Evolutionary conservation across 2,888 invertebrate genomes (phyloP).

Genomic region (Rhamphomyia laevipes): DNA sequence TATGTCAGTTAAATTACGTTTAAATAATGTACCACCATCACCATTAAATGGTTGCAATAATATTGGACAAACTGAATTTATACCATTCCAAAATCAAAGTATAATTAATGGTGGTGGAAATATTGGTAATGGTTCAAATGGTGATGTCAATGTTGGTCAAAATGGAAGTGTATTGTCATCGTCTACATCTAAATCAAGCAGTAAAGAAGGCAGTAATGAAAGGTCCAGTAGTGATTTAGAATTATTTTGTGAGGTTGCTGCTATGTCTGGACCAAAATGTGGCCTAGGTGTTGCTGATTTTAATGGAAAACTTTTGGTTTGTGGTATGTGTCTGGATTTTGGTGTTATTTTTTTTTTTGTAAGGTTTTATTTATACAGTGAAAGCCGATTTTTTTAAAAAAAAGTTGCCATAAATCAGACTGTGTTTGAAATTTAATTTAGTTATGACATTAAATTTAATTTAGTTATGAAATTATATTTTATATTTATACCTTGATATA

Average conservation of each 20-base stretch:
- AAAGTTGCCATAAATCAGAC: no score
- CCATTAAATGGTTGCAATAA: slow-evolving; percentile 29
- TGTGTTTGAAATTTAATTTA: no score
- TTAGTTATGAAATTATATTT: no score
- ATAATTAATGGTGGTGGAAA: slow-evolving; percentile 11
- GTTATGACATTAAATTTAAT: no score
- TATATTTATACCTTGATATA: no score
- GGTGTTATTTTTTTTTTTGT: slow-evolving; percentile 22
- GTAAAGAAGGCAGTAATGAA: not conserved
- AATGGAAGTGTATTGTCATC: slow-evolving; percentile 3
- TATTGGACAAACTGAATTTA: slow-evolving; percentile 29
- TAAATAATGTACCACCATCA: slow-evolving; percentile 37
- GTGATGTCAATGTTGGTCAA: not conserved
- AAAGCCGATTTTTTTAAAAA: no score
- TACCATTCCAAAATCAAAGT: slow-evolving; percentile 23
- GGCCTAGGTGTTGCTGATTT: slow-evolving; percentile 64
- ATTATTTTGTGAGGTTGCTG: slow-evolving; percentile 44
- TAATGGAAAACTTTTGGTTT: slow-evolving; percentile 59
- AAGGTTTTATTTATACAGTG: slow-evolving; percentile 9
- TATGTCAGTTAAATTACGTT: slow-evolving; percentile 47
- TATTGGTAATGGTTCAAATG: slow-evolving; percentile 7
- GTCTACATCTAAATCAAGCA: not conserved
- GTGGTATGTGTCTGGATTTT: slow-evolving; percentile 38
- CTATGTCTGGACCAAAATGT: slow-evolving; percentile 57
- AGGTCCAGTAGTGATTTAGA: slow-evolving; percentile 37